Conservation (phyloP, 2,113 vertebrate species). For the Phalacrocorax pelagicus region DNA sequence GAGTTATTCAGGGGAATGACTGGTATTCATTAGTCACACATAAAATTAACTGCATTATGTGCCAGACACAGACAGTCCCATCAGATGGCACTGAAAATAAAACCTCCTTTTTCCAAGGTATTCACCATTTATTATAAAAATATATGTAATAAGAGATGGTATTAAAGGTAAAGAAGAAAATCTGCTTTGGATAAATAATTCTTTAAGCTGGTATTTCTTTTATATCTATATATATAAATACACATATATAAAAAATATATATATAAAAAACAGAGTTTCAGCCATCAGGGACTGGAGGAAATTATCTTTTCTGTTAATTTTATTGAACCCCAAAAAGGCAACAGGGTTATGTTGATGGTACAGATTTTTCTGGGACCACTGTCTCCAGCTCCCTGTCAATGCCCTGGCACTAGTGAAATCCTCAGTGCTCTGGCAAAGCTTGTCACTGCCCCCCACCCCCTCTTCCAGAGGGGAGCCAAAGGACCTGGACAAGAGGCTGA, state of each 20-base stretch:
- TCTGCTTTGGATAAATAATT: background rate
- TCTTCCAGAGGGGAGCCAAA: background rate
- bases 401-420: background rate
- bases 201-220: background rate
- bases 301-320: background rate
- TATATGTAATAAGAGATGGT: background rate
- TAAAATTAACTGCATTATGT: background rate
- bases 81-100: background rate
- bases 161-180: background rate
- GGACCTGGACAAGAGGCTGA: background rate
- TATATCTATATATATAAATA: too few relatives aligned
- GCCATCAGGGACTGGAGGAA: background rate
- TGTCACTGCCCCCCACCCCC: accelerated
- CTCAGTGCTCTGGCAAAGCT: background rate
- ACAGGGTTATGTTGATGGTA: accelerated
- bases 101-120: background rate
- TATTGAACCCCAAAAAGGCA: background rate
- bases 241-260: too few relatives aligned
- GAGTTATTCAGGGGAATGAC: background rate
- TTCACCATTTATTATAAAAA: background rate
- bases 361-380: background rate
- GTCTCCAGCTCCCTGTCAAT: background rate
- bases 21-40: background rate
- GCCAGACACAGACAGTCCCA: background rate
- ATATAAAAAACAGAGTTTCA: background rate